These are phyloP conservation scores for Apamea sordens DNA, from an alignment of 2,888 invertebrate species.

Conservation along the genomic window DNA sequence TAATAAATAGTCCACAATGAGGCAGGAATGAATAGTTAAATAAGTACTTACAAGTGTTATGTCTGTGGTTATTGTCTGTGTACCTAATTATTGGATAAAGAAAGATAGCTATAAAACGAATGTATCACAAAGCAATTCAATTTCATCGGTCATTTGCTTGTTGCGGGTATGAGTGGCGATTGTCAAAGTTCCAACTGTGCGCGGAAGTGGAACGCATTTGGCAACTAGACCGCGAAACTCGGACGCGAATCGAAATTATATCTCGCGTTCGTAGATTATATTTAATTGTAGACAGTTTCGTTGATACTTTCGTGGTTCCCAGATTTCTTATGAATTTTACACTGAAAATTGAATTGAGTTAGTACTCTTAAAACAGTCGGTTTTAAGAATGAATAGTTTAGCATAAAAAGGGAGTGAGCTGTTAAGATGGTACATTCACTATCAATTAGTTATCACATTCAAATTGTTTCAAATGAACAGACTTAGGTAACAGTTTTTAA, in stretches of 20 bases:
- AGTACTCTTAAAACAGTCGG: not conserved
- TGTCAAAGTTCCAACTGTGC: constrained; percentile 69
- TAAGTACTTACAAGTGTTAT: not conserved
- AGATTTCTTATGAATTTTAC: constrained; percentile 4
- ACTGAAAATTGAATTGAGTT: constrained; percentile 4
- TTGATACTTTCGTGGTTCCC: constrained; percentile 3
- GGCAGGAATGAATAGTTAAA: not conserved
- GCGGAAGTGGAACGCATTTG: constrained; percentile 66
- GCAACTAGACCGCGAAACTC: constrained; percentile 66
- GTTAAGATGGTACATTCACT: not conserved
- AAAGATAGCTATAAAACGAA: constrained; percentile 24
- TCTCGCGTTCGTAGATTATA: constrained; percentile 43
- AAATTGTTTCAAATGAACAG: not conserved
- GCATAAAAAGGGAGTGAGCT: not conserved
- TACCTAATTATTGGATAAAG: not conserved
- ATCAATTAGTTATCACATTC: not conserved
- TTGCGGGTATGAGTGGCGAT: constrained; percentile 58
- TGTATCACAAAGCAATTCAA: constrained; percentile 56
- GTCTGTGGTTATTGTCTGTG: not conserved
- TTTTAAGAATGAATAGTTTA: not conserved
- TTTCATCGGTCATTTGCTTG: constrained; percentile 67
- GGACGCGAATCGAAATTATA: constrained; percentile 58
- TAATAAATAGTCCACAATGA: not conserved
- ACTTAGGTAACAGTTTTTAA: no score
- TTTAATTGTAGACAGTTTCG: constrained; percentile 48